Base-by-base conservation (phyloP, 2,797 vertebrate genomes). In the Gobio occitaniae region DNA sequence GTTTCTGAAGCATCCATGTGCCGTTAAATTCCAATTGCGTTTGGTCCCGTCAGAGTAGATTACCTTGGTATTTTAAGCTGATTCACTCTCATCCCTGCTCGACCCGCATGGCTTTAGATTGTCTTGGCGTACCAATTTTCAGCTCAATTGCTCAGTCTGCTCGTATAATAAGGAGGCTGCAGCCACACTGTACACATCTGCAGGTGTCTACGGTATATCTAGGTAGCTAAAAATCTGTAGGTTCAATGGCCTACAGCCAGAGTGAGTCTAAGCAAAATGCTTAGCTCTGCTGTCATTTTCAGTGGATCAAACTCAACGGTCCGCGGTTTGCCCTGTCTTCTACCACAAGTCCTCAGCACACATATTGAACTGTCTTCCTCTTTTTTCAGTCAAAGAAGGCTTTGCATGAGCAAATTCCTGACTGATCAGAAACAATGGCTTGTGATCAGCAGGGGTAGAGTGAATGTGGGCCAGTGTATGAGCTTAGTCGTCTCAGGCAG, bases 71-170 rank as follows among this genome's bases (percentile, higher is more conserved):
- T 93, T 92, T 90, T 90, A 90, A 90, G 91, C 91, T 87, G 87
- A 88, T 90, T 93, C 90, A 90, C 93, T 90, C 86, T 86, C 90
- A 92, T 76, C 63, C 69, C 84, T 70, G 65, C 69, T 92, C 91
- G 74, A 91, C 93, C 90, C 90, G 68, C 85, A 88, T 85, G 91
- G 93, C 89, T 94, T 94, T 93, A 92, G 89, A 78, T 89, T 87
- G 90, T 88, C 91, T 92, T 88, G 88, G 90, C 91, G 91, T 94
- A 95, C 94, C 93, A 94, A 95, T 95, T 95, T 95, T 94, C 93
- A 95, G 94, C 94, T 94, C 94, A 95, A 95, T 95, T 95, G 94
- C 93, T 93, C 92, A 90, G 92, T 90, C 90, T 91, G 91, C 90
- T 94, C 87, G 90, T 89, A 79, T 83, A 83, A 86, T 87, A 84